Percentiles rank a stretch among this genome's conserved stretches.
These are phyloP conservation scores for Ceratosolen fusciceps DNA, from an alignment of 1,140 invertebrate species.

Conservation along the genomic window DNA sequence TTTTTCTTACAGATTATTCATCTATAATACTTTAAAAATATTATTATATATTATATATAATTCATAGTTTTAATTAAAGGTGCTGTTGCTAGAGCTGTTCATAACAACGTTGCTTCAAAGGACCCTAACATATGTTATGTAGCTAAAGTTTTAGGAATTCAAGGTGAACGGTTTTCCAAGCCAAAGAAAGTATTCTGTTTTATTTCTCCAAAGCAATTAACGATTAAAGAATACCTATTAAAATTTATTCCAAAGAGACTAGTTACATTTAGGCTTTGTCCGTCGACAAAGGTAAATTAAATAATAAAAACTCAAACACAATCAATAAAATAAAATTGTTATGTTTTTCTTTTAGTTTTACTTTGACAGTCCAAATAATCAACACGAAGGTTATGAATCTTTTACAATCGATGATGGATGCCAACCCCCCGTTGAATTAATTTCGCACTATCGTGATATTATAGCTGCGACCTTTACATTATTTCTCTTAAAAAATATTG, in stretches of 20 bases:
- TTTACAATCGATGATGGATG: constrained; percentile 92
- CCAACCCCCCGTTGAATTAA: constrained; percentile 87
- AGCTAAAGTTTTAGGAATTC: constrained; percentile 83
- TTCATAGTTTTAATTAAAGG: constrained; percentile 68
- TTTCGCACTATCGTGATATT: constrained; percentile 87
- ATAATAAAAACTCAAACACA: not conserved
- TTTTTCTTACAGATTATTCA: too few species aligned
- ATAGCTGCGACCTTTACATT: constrained; percentile 94
- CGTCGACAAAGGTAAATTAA: constrained; percentile 85
- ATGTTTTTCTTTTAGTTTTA: constrained; percentile 73
- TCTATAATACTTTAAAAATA: not conserved
- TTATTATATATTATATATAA: constrained; percentile 1
- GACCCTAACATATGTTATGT: constrained; percentile 90
- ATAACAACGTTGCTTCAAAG: constrained; percentile 88
- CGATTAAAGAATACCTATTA: constrained; percentile 92
- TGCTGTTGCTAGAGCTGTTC: constrained; percentile 85
- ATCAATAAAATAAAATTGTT: constrained; percentile 5
- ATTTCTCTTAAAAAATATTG: constrained; percentile 94
- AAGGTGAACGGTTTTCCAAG: constrained; percentile 78
- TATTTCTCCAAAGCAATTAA: constrained; percentile 89
- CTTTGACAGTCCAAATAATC: constrained; percentile 72
- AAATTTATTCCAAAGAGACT: constrained; percentile 93
- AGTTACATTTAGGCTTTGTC: constrained; percentile 92
- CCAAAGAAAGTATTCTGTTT: constrained; percentile 91
- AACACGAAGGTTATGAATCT: constrained; percentile 72